phyloP scores from a whole-genome alignment of 1,140 invertebrate genomes.

The Phymastichus coffea region DNA sequence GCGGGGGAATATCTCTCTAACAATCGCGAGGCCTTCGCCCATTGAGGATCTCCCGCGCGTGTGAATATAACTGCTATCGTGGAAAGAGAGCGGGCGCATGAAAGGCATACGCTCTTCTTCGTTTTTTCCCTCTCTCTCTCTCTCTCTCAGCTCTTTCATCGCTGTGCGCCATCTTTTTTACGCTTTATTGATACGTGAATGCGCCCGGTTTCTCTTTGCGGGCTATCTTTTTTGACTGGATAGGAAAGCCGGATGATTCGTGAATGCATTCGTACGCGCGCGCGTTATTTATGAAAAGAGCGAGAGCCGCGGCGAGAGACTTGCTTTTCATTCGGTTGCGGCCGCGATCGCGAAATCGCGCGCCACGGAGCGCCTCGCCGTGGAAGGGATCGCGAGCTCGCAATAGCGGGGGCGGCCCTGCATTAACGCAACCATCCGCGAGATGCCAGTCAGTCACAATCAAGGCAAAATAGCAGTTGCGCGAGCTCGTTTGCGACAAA shows the following conservation, averaged over 20 bases:
- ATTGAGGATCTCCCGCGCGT: constrained; percentile 44
- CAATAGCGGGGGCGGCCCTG: background rate
- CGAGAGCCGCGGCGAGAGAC: too few species aligned
- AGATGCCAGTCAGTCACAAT: background rate
- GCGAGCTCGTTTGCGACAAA: constrained; percentile 46
- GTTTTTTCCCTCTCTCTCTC: too few species aligned
- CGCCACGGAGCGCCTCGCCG: too few species aligned
- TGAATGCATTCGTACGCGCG: background rate
- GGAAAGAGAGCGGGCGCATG: constrained; percentile 17
- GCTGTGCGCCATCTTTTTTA: constrained; percentile 21
- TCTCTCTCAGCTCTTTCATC: too few species aligned
- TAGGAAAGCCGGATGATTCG: background rate
- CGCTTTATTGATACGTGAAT: constrained; percentile 27
- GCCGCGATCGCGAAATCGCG: too few species aligned
- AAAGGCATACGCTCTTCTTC: too few species aligned
- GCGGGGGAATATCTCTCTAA: constrained; percentile 37
- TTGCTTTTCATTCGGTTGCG: too few species aligned
- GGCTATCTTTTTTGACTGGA: background rate
- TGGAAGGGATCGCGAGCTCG: too few species aligned
- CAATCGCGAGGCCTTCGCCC: constrained; percentile 39
- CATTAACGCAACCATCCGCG: background rate
- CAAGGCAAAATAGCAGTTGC: background rate
- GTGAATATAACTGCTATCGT: constrained; percentile 46
- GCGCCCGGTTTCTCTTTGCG: constrained; percentile 19
- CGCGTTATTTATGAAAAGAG: background rate